Base-by-base conservation (phyloP, 2,888 invertebrate genomes). In the Hemistola chrysoprasaria region DNA sequence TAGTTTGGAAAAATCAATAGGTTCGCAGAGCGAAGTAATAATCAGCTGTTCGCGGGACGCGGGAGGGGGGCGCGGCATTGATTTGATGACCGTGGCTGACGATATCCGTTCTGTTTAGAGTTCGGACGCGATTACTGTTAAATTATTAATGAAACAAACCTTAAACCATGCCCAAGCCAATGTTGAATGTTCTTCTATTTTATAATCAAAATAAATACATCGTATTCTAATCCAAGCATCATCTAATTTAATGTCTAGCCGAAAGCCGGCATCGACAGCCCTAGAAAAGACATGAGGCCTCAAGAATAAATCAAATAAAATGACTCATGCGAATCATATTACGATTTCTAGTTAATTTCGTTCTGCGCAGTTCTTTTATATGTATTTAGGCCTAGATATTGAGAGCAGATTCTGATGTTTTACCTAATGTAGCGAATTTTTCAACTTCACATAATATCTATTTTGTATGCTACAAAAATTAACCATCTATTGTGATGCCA, bases 41-140 rank as follows among this genome's bases (percentile, higher is more conserved):
- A 88, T 90, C 89, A 90, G 89, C 90, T 90, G 89, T 90, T 88
- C 71, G 64, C 53, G 69, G 71, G 71, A 69, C 42, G 73, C 63
- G 77, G 76, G 67, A 59, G 71, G 76, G 65, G 71, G 68, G 71
- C 61, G 80, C 70, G 71, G 76, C 69, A 69, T 75, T 71, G 68
- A 66, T 84, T 75, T 71, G 68, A 66, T 84, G 85, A 81, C 82
- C 85, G 78, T 85, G 84, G 81, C 68, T 78, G 74, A 59, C 62
- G 62, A 64, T 57, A 67, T 56, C 56, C 62, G 59, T 65, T 75
- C 16, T 4, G n/a, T n/a, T n/a, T n/a, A n/a, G 16, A 16, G 3
- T 16, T 16, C 66, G 71, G 69, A 76, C 68, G 74, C 69, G 68
- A 65, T 68, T 59, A 68, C 59, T 43, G 53, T 50, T 65, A 57